A percentile compares a stretch with the other conserved stretches of the same genome.
phyloP scores from a whole-genome alignment of 2,797 vertebrate genomes.

The Macroramphosus scolopax region DNA sequence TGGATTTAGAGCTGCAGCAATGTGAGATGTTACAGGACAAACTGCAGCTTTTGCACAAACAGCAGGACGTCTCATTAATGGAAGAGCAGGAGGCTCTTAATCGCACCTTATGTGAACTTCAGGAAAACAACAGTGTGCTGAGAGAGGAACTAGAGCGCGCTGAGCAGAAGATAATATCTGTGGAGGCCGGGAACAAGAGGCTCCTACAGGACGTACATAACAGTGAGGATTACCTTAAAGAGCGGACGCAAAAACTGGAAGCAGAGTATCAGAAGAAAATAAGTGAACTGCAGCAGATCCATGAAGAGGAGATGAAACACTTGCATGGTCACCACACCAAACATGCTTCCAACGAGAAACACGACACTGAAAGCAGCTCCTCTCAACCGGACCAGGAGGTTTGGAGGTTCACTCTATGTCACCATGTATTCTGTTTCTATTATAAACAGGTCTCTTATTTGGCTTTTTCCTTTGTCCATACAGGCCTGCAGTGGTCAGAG shows the following conservation, averaged over 20 bases:
- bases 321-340: slow-evolving; percentile 81
- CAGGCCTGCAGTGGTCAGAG: slow-evolving; percentile 86
- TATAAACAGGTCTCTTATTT: no score
- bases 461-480: no score
- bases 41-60: slow-evolving; percentile 67
- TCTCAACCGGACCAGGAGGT: slow-evolving; percentile 13
- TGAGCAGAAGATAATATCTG: slow-evolving; percentile 75
- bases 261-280: slow-evolving; percentile 84
- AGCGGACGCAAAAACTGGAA: slow-evolving; percentile 82
- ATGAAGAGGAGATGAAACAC: slow-evolving; percentile 84
- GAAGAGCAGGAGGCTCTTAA: slow-evolving; percentile 79
- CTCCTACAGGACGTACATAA: slow-evolving; percentile 75
- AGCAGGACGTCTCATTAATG: slow-evolving; percentile 72
- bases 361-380: slow-evolving; percentile 17
- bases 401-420: no score
- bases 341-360: slow-evolving; percentile 73
- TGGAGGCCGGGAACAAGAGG: slow-evolving; percentile 72
- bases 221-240: slow-evolving; percentile 74
- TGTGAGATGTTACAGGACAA: slow-evolving; percentile 68
- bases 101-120: slow-evolving; percentile 72
- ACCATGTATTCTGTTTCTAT: no score
- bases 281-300: slow-evolving; percentile 83
- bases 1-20: slow-evolving; percentile 76
- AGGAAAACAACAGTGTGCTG: slow-evolving; percentile 69
- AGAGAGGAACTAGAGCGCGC: slow-evolving; percentile 75